Evolutionary conservation across 92 coral and sea anemone genomes (phyloP), one percentile per base, ranked within the genome.

Genomic region (Epizoanthus ramosus): DNA sequence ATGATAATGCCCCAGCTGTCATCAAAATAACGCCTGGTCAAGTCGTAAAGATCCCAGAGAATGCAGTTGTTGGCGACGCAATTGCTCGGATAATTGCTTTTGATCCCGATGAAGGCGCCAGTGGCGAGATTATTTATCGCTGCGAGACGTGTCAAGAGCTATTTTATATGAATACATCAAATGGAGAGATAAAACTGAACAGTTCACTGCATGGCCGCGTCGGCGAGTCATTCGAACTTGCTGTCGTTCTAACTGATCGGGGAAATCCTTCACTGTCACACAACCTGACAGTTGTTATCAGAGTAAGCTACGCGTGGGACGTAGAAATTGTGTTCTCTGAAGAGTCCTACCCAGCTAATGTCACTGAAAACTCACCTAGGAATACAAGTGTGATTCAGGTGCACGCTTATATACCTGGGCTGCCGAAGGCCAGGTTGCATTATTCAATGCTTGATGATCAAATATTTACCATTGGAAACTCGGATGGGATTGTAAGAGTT

Each of bases 1-100:
- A 88, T 37, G 91, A 88, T 68, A 88, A 88, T 37, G 60, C 86
- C 19, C 91, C 91, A 23, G 58, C 50, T 52, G 57, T 88, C 65
- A 64, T 28, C 15, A 57, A 79, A 39, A 57, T 88, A 21, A 19
- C 41, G 56, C 91, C 89, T 15, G 31, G 82, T 57, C 68, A 63
- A 18, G 73, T 79, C 63, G 68, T 79, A 28, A 85, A 88, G 65
- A 71, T 84, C 54, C 85, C 91, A 7, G 91, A 88, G 57, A 79
- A 88, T 57, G 68, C 88, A 69, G 73, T 54, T 17, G 31, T 65
- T 13, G 88, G 85, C 12, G 64, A 14, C 71, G 22, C 69, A 15
- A 47, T 88, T 79, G 85, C 68, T 50, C 50, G 86, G 70, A 60
- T 88, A 19, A 15, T 79, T 61, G 91, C 82, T 23, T 79, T 45